phyloP scores from a whole-genome alignment of 92 coral and sea anemone species.

The Epizoanthus scotinus region DNA sequence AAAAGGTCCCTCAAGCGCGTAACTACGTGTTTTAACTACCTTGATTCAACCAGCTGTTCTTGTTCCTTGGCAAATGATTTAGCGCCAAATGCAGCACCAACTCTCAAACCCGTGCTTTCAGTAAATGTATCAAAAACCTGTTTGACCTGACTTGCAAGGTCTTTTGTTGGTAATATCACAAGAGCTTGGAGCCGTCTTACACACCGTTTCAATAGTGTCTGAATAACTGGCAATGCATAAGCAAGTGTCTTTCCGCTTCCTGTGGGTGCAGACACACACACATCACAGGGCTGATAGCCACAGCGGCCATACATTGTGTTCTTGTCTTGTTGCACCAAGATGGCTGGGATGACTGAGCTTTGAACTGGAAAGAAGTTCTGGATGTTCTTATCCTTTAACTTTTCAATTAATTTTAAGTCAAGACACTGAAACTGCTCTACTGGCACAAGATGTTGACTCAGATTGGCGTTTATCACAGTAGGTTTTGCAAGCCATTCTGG shows the following conservation, averaged over 20 bases:
- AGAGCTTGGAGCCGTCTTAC: conserved; percentile 84
- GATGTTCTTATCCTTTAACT: conserved; percentile 63
- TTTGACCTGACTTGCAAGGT: conserved; percentile 92
- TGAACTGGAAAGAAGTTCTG: conserved; percentile 86
- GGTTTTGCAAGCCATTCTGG: conserved; percentile 96
- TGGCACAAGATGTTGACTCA: conserved; percentile 60
- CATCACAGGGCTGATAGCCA: conserved; percentile 79
- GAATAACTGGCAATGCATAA: conserved; percentile 86
- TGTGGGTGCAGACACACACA: conserved; percentile 97
- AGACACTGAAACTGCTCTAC: conserved; percentile 65
- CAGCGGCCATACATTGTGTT: conserved; percentile 61
- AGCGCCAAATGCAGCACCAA: conserved; percentile 89
- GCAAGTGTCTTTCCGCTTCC: conserved; percentile 99
- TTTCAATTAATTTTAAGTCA: conserved; percentile 48
- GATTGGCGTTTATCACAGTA: conserved; percentile 61
- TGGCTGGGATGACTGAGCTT: conserved; percentile 73
- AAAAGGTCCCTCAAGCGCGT: no score
- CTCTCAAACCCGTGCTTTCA: conserved; percentile 77
- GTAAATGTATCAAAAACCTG: conserved; percentile 83
- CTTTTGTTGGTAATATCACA: conserved; percentile 88
- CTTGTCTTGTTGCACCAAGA: conserved; percentile 64
- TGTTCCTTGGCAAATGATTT: conserved; percentile 84
- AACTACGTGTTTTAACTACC: conserved; percentile 43
- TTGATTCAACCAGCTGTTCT: conserved; percentile 66
- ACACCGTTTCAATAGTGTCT: conserved; percentile 51